phyloP scores from a whole-genome alignment of 2,113 vertebrate genomes.

The Lanius ludovicianus region DNA sequence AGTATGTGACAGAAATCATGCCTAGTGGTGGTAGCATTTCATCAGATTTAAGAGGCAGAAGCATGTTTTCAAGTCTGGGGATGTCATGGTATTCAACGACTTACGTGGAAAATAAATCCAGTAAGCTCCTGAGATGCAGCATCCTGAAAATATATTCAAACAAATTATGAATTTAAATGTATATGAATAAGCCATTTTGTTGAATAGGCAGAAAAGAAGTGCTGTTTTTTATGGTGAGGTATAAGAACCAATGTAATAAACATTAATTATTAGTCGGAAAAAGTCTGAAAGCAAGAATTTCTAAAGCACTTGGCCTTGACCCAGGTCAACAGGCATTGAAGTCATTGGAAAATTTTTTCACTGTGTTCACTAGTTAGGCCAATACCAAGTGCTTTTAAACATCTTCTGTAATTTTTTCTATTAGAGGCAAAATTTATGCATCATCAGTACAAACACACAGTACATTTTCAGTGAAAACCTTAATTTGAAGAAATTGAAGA shows the following conservation, averaged over 20 bases:
- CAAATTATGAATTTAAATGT: background rate
- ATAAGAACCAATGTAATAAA: background rate
- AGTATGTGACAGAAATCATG: background rate
- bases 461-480: background rate
- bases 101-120: background rate
- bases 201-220: background rate
- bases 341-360: background rate
- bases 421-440: background rate
- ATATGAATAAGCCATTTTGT: background rate
- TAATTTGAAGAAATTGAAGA: background rate
- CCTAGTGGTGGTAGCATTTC: slow-evolving; percentile 38
- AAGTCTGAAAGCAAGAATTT: background rate
- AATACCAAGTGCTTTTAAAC: background rate
- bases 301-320: background rate
- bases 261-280: background rate
- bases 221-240: background rate
- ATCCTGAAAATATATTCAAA: background rate
- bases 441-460: background rate
- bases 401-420: background rate
- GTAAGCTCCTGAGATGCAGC: background rate
- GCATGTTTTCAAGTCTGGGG: background rate
- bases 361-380: background rate
- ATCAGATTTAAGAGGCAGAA: slow-evolving; percentile 35
- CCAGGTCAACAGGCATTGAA: background rate
- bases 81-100: background rate